phyloP scores from a whole-genome alignment of 2,797 vertebrate species.

The Chelon labrosus region DNA sequence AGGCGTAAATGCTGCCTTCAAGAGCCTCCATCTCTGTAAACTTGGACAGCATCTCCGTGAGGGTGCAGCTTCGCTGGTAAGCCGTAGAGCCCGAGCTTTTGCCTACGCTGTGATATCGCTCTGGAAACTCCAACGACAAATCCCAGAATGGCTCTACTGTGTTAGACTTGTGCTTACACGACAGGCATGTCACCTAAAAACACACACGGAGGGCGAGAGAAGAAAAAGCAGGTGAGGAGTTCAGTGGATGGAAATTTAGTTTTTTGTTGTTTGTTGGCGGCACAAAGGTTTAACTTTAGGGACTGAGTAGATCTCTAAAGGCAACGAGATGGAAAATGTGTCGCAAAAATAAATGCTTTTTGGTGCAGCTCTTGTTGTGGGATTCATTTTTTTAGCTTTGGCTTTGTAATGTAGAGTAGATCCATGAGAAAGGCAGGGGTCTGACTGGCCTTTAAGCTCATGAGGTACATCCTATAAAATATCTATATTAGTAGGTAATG shows the following conservation, averaged over 20 bases:
- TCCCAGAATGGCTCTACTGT: conserved; percentile 99
- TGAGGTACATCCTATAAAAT: not conserved
- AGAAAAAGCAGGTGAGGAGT: not conserved
- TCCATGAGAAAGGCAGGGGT: not conserved
- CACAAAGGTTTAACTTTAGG: not conserved
- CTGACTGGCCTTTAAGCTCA: not conserved
- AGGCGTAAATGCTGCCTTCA: conserved; percentile 97
- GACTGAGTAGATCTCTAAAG: too few species aligned
- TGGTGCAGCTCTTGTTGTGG: too few species aligned
- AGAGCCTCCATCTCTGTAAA: conserved; percentile 98
- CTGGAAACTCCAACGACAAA: conserved; percentile 97
- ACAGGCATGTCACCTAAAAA: conserved; percentile 94
- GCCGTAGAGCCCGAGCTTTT: conserved; percentile 88
- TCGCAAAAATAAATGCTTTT: too few species aligned
- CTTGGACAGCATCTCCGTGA: conserved; percentile 98
- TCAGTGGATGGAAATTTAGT: too few species aligned
- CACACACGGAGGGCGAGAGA: not conserved
- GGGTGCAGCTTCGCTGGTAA: conserved; percentile 92
- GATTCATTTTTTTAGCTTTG: too few species aligned
- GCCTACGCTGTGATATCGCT: conserved; percentile 93
- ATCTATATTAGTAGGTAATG: not conserved
- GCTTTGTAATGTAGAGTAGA: too few species aligned
- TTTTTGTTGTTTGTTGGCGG: not conserved
- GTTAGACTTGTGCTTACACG: conserved; percentile 98
- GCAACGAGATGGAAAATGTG: too few species aligned